Evolutionary conservation across 2,797 vertebrate species (phyloP).

Genomic region (Geotrypetes seraphini): DNA sequence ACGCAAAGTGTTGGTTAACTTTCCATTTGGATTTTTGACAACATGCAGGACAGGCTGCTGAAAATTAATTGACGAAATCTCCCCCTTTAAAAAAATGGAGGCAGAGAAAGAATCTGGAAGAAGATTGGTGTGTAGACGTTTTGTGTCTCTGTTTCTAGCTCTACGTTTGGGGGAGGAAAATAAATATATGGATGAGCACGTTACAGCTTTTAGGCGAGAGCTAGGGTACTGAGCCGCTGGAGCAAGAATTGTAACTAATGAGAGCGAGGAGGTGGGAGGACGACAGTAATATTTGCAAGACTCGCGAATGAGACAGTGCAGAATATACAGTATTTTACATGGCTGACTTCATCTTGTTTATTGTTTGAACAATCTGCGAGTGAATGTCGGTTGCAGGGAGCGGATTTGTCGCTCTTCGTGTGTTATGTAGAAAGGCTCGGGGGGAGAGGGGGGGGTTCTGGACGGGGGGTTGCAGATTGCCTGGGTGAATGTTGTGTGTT

Average conservation of each 20-base stretch:
- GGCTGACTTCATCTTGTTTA: neutral
- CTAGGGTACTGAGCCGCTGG: too few species aligned
- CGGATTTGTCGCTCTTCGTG: too few species aligned
- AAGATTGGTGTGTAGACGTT: slow-evolving; percentile 86
- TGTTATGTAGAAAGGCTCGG: slow-evolving; percentile 5
- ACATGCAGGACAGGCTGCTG: slow-evolving; percentile 57
- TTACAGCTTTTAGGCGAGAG: too few species aligned
- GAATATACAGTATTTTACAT: slow-evolving; percentile 8
- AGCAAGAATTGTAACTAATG: slow-evolving; percentile 36
- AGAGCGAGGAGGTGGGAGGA: slow-evolving; percentile 27
- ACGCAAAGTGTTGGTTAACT: slow-evolving; percentile 53
- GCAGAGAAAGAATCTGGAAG: slow-evolving; percentile 81
- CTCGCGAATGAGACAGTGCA: too few species aligned
- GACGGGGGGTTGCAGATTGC: neutral
- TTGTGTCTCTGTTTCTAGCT: slow-evolving; percentile 44
- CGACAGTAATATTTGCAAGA: neutral
- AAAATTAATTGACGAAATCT: slow-evolving; percentile 67
- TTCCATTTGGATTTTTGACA: slow-evolving; percentile 11
- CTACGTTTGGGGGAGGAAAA: neutral
- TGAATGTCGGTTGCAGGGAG: too few species aligned
- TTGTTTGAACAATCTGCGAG: too few species aligned
- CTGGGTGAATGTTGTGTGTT: slow-evolving; percentile 2
- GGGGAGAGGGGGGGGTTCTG: too few species aligned
- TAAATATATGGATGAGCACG: too few species aligned
- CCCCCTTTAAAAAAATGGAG: slow-evolving; percentile 63